A percentile compares a stretch with the other conserved stretches of the same genome.
These are phyloP conservation scores for Pegoplata infirma DNA, from an alignment of 2,888 invertebrate genomes.

Conservation along the genomic window DNA sequence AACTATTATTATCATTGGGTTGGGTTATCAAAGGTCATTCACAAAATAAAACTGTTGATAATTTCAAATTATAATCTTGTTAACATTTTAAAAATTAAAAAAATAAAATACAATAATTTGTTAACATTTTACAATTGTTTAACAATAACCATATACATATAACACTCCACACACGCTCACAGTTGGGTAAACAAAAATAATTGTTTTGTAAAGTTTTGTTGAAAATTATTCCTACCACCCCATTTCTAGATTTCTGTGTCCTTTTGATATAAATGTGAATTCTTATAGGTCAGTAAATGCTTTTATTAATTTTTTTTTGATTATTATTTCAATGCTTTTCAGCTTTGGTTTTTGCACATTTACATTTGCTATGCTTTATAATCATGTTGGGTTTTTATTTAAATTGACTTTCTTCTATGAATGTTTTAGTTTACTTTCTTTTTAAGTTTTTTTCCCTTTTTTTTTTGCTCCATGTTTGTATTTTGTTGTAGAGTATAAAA, in stretches of 20 bases:
- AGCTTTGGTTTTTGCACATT: neutral
- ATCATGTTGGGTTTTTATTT: constrained; percentile 16
- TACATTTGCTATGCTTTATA: neutral
- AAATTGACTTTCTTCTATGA: constrained; percentile 9
- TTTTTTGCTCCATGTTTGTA: too few relatives aligned
- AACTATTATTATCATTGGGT: constrained; percentile 20
- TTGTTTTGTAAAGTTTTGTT: constrained; percentile 3
- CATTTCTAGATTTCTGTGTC: too few relatives aligned
- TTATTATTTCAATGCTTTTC: neutral
- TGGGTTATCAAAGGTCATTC: constrained; percentile 45
- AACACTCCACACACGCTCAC: neutral
- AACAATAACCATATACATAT: neutral
- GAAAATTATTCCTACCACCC: too few relatives aligned
- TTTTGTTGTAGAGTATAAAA: neutral
- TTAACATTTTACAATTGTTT: constrained; percentile 3
- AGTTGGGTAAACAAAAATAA: constrained; percentile 26
- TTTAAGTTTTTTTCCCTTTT: constrained; percentile 1
- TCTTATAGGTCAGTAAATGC: constrained; percentile 20
- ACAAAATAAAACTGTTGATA: neutral
- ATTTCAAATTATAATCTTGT: neutral
- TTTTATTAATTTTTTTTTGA: neutral
- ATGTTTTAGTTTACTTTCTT: constrained; percentile 9
- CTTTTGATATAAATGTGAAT: constrained; percentile 5
- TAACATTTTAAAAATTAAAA: neutral
- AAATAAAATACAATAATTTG: neutral